Base-by-base conservation (phyloP, 2,797 vertebrate genomes). In the Clamator glandarius region DNA sequence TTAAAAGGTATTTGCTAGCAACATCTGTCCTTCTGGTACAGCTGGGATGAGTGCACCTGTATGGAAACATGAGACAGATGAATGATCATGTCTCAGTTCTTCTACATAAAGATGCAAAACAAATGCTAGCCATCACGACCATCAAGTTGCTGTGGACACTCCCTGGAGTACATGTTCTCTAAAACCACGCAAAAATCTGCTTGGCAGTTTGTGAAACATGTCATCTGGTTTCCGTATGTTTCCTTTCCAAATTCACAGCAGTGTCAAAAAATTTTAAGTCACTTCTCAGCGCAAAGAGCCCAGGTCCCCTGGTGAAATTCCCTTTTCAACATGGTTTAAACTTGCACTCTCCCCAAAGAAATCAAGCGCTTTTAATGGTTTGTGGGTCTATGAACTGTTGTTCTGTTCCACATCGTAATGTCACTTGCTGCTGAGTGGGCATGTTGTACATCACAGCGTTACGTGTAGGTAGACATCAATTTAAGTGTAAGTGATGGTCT, bases 161-260 rank as follows among this genome's bases (percentile, higher is more conserved):
- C 89, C 90, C 84, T 88, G 61, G 90, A 63, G 89, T 74, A 55
- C 52, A 1, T 1, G 20, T 79, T 69, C 89, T 91, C 73, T 89
- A 86, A 85, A 90, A 93, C 85, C 73, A 33, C 52, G 6, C 84
- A 68, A 83, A 83, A 96, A 95, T 96, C 89, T 88, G 82, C 91
- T 79, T 96, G 96, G 76, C 95, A 72, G 88, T 90, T 95, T 84
- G 92, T 95, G 93, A 89, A 90, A 35, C 39, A 6, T 64, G 84
- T 95, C 88, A 33, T 83, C 85, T 94, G 89, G 7, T 91, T 95
- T 90, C 93, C 95, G 89, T 94, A 92, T 94, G 95, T 66, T 94
- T 84, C 63, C 84, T 48, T 92, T 95, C 81, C 64, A 57, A 82
- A 77, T 55, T 87, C 61, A 21, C 4, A 8, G 36, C 67, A 0